Evolutionary conservation across 37 sponge, comb jelly and placozoan species (phyloP).

Genomic region (Ianthella basta): DNA sequence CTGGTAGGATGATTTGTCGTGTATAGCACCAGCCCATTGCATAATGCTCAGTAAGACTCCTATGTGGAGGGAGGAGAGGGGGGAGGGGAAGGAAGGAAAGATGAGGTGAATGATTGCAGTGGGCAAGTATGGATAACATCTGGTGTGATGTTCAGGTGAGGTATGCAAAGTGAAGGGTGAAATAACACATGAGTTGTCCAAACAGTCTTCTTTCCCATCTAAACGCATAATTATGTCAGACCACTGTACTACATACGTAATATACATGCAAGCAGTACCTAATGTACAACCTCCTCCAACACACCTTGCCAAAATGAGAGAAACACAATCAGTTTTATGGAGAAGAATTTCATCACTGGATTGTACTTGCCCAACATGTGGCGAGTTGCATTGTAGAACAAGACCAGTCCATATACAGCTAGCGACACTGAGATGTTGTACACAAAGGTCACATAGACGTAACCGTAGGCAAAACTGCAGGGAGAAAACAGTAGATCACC

Average conservation of each 20-base stretch:
- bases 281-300: background rate
- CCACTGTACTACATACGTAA: too few relatives aligned
- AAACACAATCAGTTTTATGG: slow-evolving; percentile 91
- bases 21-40: slow-evolving; percentile 58
- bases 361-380: slow-evolving; percentile 76
- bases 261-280: too few relatives aligned
- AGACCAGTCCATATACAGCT: slow-evolving; percentile 90
- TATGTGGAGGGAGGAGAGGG: slow-evolving; percentile 27
- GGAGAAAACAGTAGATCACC: slow-evolving; percentile 7
- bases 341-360: slow-evolving; percentile 96
- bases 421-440: slow-evolving; percentile 94
- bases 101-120: background rate
- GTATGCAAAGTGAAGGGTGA: background rate
- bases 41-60: slow-evolving; percentile 83
- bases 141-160: too few relatives aligned
- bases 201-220: too few relatives aligned
- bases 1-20: slow-evolving; percentile 80
- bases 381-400: slow-evolving; percentile 94
- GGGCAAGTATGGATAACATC: background rate
- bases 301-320: slow-evolving; percentile 98
- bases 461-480: slow-evolving; percentile 76
- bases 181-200: slow-evolving; percentile 2
- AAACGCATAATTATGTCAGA: too few relatives aligned
- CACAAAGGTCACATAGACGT: slow-evolving; percentile 85
- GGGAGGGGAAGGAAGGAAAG: background rate